Conservation (phyloP, 2,888 invertebrate genomes). For the Drosophila phalerata region DNA sequence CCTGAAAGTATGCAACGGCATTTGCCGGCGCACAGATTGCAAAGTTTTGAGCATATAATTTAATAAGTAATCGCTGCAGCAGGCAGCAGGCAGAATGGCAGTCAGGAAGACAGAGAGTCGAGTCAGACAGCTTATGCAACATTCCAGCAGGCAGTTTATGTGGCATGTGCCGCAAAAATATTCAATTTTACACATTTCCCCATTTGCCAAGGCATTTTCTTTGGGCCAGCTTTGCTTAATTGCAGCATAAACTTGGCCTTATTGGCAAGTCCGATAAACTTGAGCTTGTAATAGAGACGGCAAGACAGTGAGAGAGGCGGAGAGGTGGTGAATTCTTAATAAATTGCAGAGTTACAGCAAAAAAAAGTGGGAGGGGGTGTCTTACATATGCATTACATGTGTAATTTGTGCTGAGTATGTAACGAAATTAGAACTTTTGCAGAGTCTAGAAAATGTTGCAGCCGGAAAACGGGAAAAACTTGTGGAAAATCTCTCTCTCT, state of each 20-base stretch:
- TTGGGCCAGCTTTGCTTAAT: slow-evolving; percentile 63
- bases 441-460: slow-evolving; percentile 24
- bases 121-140: slow-evolving; percentile 30
- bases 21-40: slow-evolving; percentile 46
- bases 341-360: slow-evolving; percentile 54
- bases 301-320: neutral
- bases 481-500: slow-evolving; percentile 40
- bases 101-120: neutral
- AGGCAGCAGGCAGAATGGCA: neutral
- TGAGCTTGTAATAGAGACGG: slow-evolving; percentile 65
- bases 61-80: slow-evolving; percentile 69
- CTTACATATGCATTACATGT: slow-evolving; percentile 79
- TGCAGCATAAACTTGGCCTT: slow-evolving; percentile 72
- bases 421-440: slow-evolving; percentile 76
- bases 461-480: slow-evolving; percentile 36
- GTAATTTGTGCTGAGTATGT: slow-evolving; percentile 74
- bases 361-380: neutral
- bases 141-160: slow-evolving; percentile 46
- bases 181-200: slow-evolving; percentile 60
- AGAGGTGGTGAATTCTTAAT: slow-evolving; percentile 50
- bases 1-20: slow-evolving; percentile 41
- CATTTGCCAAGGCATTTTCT: slow-evolving; percentile 32
- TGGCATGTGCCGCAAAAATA: slow-evolving; percentile 51
- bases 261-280: slow-evolving; percentile 74
- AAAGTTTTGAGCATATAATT: slow-evolving; percentile 66